Percentiles rank a stretch among this genome's conserved stretches.
phyloP scores from a whole-genome alignment of 2,888 invertebrate genomes.

The Tridacna gigas region DNA sequence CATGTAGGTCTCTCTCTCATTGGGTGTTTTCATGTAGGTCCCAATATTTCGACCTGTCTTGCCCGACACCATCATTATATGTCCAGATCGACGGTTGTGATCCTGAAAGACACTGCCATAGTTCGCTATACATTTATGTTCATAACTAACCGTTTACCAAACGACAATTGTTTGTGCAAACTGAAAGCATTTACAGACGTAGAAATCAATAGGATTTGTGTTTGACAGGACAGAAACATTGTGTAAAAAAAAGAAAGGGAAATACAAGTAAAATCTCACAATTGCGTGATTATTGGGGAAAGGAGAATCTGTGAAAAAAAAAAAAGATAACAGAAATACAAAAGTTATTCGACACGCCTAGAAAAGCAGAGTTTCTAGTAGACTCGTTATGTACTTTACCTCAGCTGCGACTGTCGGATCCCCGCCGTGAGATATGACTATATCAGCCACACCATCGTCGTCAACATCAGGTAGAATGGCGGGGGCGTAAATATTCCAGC shows the following conservation, averaged over 20 bases:
- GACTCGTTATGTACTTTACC: conserved; percentile 35
- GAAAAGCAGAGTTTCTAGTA: not conserved
- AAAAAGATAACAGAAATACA: no score
- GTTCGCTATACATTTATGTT: no score
- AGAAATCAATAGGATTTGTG: no score
- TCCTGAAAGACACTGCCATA: conserved; percentile 46
- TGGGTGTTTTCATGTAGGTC: conserved; percentile 73
- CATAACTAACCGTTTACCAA: no score
- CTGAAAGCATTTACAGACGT: no score
- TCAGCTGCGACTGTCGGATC: conserved; percentile 72
- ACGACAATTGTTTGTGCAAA: no score
- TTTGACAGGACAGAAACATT: no score
- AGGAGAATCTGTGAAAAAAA: no score
- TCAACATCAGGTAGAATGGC: conserved; percentile 78
- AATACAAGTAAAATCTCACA: no score
- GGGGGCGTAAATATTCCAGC: conserved; percentile 81
- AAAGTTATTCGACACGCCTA: no score
- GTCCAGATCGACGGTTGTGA: conserved; percentile 71
- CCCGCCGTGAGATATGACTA: conserved; percentile 79
- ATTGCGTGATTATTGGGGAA: no score
- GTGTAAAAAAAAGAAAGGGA: no score
- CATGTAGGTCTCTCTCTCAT: conserved; percentile 78
- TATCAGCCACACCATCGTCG: conserved; percentile 79
- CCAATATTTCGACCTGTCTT: conserved; percentile 77
- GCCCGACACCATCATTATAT: conserved; percentile 78